Conservation (phyloP, 30 jellyfish, hydroid and myxozoan genomes). For the Catostylus mosaicus region DNA sequence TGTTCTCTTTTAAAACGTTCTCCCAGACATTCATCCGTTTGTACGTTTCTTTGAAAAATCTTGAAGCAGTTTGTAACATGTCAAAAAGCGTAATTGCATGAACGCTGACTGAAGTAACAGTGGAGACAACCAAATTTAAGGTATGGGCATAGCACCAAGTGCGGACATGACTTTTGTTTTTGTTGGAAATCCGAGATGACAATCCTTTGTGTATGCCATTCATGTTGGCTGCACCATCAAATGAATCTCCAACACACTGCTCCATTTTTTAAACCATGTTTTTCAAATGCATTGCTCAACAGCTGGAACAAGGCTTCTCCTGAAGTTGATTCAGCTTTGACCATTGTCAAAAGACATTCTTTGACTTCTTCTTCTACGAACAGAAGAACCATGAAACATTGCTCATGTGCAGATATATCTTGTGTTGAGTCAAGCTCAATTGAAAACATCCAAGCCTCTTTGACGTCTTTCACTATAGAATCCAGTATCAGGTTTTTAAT, state of each 20-base stretch:
- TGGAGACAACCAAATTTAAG: no score
- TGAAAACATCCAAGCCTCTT: constrained; percentile 31
- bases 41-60: constrained; percentile 11
- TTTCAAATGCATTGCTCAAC: constrained; percentile 40
- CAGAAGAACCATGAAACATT: constrained; percentile 33
- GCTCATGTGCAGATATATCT: constrained; percentile 37
- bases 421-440: constrained; percentile 48
- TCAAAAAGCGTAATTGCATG: constrained; percentile 8
- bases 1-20: constrained; percentile 18
- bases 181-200: no score
- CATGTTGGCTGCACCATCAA: no score
- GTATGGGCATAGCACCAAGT: constrained; percentile 48
- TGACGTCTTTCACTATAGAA: constrained; percentile 21
- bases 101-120: constrained; percentile 20
- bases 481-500: constrained; percentile 22
- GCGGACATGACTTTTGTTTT: constrained; percentile 22
- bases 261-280: constrained; percentile 28
- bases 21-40: no score
- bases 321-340: constrained; percentile 29
- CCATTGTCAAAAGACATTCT: constrained; percentile 46
- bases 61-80: no score
- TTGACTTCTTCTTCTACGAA: constrained; percentile 30
- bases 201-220: no score
- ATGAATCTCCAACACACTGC: constrained; percentile 48
- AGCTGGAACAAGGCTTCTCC: constrained; percentile 40